Evolutionary conservation across 2,888 invertebrate species (phyloP), one percentile per base, ranked within the genome.

Genomic region (Troides aeacus): DNA sequence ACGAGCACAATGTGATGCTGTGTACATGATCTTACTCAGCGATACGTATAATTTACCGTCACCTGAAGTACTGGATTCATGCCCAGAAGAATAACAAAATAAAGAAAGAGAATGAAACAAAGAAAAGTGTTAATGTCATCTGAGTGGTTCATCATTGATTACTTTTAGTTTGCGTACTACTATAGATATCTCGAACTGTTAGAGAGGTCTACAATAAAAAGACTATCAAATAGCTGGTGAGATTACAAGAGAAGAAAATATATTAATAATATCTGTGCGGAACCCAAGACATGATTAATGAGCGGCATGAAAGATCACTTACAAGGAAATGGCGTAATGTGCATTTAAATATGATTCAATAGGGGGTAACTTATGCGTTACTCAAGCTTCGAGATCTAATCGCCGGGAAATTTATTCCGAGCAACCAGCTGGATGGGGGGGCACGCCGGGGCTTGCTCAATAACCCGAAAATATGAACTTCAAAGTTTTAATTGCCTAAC

Each of bases 241-340:
- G n/a, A n/a, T 53, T n/a, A 53, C 18, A 58, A 23, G n/a, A 56
- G 18, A 58, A 23, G 4, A 18, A 7, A 7, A 8, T 36, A 61
- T 39, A 21, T n/a, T 39, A 53, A 36, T 18, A 53, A 53, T 39
- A 30, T 21, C 60, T 23, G 21, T 61, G 36, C 66, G 72, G 72
- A 73, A 72, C 69, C 74, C 74, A 67, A 80, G 82, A 81, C 82
- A 84, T 86, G 84, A 86, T 79, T 76, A 81, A 81, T 80, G 76
- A 75, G 70, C 70, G 65, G 72, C 73, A 79, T 78, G 75, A 79
- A 79, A 81, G 77, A 80, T 81, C 84, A 79, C 83, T 84, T 81
- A 79, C 76, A 75, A 83, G 85, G 84, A 86, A 84, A 84, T 84
- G 78, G 77, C 76, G 79, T 88, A 89, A 88, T 88, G 85, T 81